Evolutionary conservation across 2,113 vertebrate species (phyloP), one percentile per base, ranked within the genome.

Genomic region (Paralichthys olivaceus): DNA sequence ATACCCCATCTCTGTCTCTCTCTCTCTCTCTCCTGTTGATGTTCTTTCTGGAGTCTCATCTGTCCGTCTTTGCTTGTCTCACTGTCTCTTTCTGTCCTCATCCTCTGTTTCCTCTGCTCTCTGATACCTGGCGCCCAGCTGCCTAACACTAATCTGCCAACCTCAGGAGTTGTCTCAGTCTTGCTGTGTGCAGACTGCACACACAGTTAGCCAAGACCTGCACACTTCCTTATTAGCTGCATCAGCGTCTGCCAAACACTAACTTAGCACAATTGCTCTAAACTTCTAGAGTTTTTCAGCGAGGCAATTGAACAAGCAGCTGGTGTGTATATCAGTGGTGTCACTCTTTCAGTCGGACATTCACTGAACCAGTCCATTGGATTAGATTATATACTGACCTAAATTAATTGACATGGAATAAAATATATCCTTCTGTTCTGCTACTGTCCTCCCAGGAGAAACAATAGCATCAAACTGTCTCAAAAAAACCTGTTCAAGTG

Each of bases 41-140:
- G 23, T 17, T 72, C 70, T 73, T 40, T 26, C 63, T 19, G 45
- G 19, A 67, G 83, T 84, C 45, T 69, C 69, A 74, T 72, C 72
- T 65, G 1, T 80, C 77, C 51, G 37, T 66, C 65, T 81, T 65
- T 77, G 69, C 55, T 62, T 81, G 61, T 45, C 70, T 69, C 34
- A 20, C 22, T 72, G 26, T 72, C 28, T 65, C 55, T 61, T 17
- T 32, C 34, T 65, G 61, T 14, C 81, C 69, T 63, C 28, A 23
- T 71, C 43, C 55, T 68, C 22, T 4, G 32, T 29, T 65, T 6
- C 72, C 60, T 61, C 62, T 75, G 62, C 53, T 67, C 23, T 56
- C 74, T 77, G 79, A 86, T 73, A 80, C 69, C 86, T 76, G 85
- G 84, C 75, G 73, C 82, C 82, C 34, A 1, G 2, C 74, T 82